Conservation (phyloP, 2,888 invertebrate species). For the Phlogophora meticulosa region DNA sequence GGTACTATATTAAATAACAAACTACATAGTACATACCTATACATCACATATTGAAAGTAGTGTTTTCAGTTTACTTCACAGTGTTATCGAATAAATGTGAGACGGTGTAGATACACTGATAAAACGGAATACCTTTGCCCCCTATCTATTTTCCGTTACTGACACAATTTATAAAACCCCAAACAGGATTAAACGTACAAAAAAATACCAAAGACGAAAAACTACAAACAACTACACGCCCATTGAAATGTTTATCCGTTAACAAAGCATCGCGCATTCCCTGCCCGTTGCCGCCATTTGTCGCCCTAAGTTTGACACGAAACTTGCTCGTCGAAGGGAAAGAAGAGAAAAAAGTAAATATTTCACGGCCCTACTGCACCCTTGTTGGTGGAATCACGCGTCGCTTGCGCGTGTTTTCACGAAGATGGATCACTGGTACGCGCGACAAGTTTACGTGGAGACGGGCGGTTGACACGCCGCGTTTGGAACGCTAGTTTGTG, state of each 20-base stretch:
- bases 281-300: slow-evolving; percentile 76
- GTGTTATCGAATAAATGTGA: not conserved
- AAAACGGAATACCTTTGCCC: not conserved
- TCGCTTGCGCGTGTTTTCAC: slow-evolving; percentile 88
- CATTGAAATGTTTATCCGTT: slow-evolving; percentile 71
- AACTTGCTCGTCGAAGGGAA: slow-evolving; percentile 79
- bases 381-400: slow-evolving; percentile 90
- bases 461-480: slow-evolving; percentile 69
- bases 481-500: slow-evolving; percentile 55
- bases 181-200: slow-evolving; percentile 49
- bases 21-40: too few relatives aligned
- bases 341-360: slow-evolving; percentile 85
- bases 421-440: slow-evolving; percentile 87
- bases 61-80: too few relatives aligned
- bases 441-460: slow-evolving; percentile 70
- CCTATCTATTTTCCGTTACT: not conserved
- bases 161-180: slow-evolving; percentile 13
- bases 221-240: slow-evolving; percentile 61
- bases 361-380: slow-evolving; percentile 84
- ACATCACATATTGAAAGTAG: too few relatives aligned
- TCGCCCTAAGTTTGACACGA: slow-evolving; percentile 83
- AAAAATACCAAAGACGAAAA: slow-evolving; percentile 44
- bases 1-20: too few relatives aligned
- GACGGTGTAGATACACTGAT: not conserved
- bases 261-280: slow-evolving; percentile 74